Evolutionary conservation across 1,140 invertebrate genomes (phyloP), one percentile per base, ranked within the genome.

Genomic region (Parapsyche elsis): DNA sequence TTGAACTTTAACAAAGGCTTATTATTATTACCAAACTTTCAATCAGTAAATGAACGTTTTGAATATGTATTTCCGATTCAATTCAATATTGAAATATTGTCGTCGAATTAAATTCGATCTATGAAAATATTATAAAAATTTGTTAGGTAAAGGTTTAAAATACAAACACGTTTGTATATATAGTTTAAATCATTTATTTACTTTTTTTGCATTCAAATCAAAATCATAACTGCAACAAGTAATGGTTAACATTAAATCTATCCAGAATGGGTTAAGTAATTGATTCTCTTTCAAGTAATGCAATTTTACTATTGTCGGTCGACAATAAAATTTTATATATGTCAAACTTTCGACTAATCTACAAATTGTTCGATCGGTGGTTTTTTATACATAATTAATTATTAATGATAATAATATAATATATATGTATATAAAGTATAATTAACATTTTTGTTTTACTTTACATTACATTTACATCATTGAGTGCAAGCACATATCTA

Each of bases 201-300:
- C 30, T 26, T 82, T 49, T 67, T 76, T 80, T 83, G 81, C 81
- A 61, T 81, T 75, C 21, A 80, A 83, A 81, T 83, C 59, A 83
- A 67, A 83, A 82, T 73, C 61, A 83, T 79, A 83, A 83, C 79
- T 83, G 81, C 81, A 83, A 83, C 81, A 83, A 79, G 77, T 76
- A 82, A 82, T 82, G 26, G 74, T 83, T 38, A 80, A 81, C 79
- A 81, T 83, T 81, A 81, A 73, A 81, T 81, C 79, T 81, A 81
- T 79, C 46, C 57, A 74, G 81, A 83, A 64, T 38, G 30, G 30
- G 30, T 38, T 83, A 79, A 74, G 45, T 77, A 67, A 77, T 78
- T 74, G 49, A 61, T 79, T 78, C 30, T 38, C 7, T 80, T 57
- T 83, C 64, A 83, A 83, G 76, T 80, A 80, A 80, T 78, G 30